Base-by-base conservation (phyloP, 2,797 vertebrate species). In the Pampus argenteus region DNA sequence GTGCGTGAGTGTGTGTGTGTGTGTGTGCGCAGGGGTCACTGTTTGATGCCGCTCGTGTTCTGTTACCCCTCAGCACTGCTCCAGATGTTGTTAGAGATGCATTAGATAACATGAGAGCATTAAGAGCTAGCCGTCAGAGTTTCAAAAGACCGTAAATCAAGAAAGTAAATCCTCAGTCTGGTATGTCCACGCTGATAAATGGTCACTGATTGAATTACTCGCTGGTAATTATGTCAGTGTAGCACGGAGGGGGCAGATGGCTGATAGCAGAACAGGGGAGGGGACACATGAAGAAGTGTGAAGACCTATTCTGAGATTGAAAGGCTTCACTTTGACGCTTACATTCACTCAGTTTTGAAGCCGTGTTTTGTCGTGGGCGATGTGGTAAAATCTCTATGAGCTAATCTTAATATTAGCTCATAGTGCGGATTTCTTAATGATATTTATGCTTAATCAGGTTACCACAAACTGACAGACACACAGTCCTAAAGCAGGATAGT, bases 181-280 rank as follows among this genome's bases (percentile, higher is more conserved):
- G 17, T 28, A 29, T 6, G 1, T 60, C 17, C 25, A 20, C 6
- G 22, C 17, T 63, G 58, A 60, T 54, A 14, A 68, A 59, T 3
- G 45, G 6, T 18, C 48, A 11, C 45, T 71, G 78, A 81, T 66
- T 84, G 48, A 71, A 79, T 88, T 68, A 75, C 74, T 68, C 23
- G 23, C 59, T 38, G 17, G n/a, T 55, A 34, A 62, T 78, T 6
- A 31, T 57, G 51, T 72, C 26, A 22, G 47, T n/a, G 54, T 49
- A 23, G 49, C 20, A 59, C 6, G n/a, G 36, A 17, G 2, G 6
- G 13, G 36, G 44, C 86, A 79, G 78, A 80, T 76, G 83, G 74
- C 31, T 28, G 25, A 66, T 5, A 67, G 45, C 2, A n/a, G 15
- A 29, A 11, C 31, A 25, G 15, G 9, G 11, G 45, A 14, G 31